Evolutionary conservation across 1,140 invertebrate genomes (phyloP), one percentile per base, ranked within the genome.

Genomic region (Drosophila arawakana): DNA sequence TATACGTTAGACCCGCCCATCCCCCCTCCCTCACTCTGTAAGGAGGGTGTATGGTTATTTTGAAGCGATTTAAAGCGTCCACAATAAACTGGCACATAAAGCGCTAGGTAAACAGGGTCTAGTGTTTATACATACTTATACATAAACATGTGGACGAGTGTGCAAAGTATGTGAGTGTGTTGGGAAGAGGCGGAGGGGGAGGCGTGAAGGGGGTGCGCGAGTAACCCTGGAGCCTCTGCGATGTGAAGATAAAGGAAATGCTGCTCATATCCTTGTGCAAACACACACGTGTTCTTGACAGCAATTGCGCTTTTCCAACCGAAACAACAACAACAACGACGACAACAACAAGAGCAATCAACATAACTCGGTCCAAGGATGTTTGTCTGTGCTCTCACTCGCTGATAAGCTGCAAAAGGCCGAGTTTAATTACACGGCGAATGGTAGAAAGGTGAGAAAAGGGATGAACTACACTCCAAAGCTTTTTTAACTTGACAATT

Each of bases 211-310:
- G 30, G 8, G 10, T n/a, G 13, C 3, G 18, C n/a, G 21, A 52
- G 9, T 30, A 30, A 30, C 25, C 25, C 25, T 15, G 37, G 21
- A 4, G 50, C 41, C 57, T 50, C 11, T 43, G 69, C 59, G 44
- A 44, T 63, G 59, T 47, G 60, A 41, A 68, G 69, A 73, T 76
- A 75, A 73, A 78, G 84, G 70, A 80, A 89, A 89, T 65, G 74
- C 68, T 54, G 59, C 81, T 62, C 70, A 78, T 89, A 89, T 88
- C 84, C 84, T 88, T 89, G 84, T 84, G 78, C 84, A 88, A 88
- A 88, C 84, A 88, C 84, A 78, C 84, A 88, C 84, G 84, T 88
- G 84, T 81, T 84, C 78, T 84, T 89, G 85, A 88, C 84, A 84
- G 81, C 83, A 77, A 86, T 84, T 88, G 84, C 84, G 81, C 81